phyloP scores from a whole-genome alignment of 2,113 vertebrate species.

The Oxygymnocypris stewartii region DNA sequence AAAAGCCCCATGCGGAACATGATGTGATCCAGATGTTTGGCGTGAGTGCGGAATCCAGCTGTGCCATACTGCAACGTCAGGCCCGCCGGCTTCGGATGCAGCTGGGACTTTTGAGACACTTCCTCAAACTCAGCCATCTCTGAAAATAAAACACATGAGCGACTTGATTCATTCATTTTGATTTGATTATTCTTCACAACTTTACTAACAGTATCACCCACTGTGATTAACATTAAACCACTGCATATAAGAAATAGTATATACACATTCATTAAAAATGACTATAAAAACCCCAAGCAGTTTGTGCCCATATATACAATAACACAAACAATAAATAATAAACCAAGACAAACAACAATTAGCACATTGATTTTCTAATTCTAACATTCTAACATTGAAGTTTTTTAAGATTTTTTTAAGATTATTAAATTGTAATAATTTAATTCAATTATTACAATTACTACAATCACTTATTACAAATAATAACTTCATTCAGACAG shows the following conservation, averaged over 20 bases:
- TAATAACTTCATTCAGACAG: not conserved
- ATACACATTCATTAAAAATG: too few species aligned
- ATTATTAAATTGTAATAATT: not conserved
- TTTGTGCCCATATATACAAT: not conserved
- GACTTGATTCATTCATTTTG: not conserved
- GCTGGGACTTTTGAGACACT: constrained; percentile 68
- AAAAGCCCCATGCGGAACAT: constrained; percentile 97
- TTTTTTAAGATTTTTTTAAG: too few species aligned
- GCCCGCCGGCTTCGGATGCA: constrained; percentile 81
- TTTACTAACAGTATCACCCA: not conserved
- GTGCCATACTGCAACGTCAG: constrained; percentile 89
- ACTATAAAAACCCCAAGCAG: not conserved
- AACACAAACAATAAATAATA: not conserved
- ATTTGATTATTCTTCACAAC: not conserved
- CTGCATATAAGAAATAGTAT: not conserved
- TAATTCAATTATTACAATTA: not conserved
- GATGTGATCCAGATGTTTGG: constrained; percentile 84
- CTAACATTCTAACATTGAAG: too few species aligned
- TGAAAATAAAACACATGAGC: constrained; percentile 37
- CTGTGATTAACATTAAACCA: not conserved
- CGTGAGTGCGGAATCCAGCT: constrained; percentile 84
- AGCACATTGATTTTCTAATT: too few species aligned
- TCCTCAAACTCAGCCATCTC: constrained; percentile 72
- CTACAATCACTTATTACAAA: not conserved
- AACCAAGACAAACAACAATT: not conserved